Percentiles rank a stretch among this genome's conserved stretches.
phyloP scores from a whole-genome alignment of 2,888 invertebrate species.

The Lysandra bellargus region DNA sequence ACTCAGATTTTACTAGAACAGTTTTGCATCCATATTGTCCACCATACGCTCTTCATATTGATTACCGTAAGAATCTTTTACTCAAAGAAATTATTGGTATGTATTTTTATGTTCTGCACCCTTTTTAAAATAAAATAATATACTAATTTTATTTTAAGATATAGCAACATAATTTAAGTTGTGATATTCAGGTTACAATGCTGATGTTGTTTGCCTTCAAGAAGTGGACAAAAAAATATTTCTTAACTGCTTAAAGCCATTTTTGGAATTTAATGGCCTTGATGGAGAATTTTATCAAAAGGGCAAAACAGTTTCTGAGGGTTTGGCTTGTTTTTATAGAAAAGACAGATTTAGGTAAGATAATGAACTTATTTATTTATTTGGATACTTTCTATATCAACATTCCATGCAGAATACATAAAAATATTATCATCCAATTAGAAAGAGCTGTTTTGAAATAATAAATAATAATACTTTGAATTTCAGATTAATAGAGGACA shows the following conservation, averaged over 20 bases:
- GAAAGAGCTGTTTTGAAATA: too few species aligned
- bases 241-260: constrained; percentile 82
- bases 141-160: background rate
- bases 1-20: constrained; percentile 87
- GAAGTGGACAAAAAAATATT: constrained; percentile 94
- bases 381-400: background rate
- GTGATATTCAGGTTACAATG: constrained; percentile 86
- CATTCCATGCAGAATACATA: too few species aligned
- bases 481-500: constrained; percentile 71
- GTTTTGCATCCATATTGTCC: constrained; percentile 92
- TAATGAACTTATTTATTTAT: constrained; percentile 11
- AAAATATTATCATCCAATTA: too few species aligned
- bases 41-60: constrained; percentile 87
- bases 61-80: constrained; percentile 92
- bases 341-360: constrained; percentile 83
- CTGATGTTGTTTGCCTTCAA: constrained; percentile 94
- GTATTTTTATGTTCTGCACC: constrained; percentile 35
- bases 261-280: constrained; percentile 79
- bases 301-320: constrained; percentile 88
- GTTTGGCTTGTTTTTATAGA: constrained; percentile 89
- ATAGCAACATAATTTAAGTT: background rate
- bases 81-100: constrained; percentile 90
- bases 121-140: background rate
- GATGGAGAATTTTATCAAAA: constrained; percentile 85
- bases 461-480: background rate